Conservation (phyloP, 1,140 invertebrate species). For the Nomia melanderi region DNA sequence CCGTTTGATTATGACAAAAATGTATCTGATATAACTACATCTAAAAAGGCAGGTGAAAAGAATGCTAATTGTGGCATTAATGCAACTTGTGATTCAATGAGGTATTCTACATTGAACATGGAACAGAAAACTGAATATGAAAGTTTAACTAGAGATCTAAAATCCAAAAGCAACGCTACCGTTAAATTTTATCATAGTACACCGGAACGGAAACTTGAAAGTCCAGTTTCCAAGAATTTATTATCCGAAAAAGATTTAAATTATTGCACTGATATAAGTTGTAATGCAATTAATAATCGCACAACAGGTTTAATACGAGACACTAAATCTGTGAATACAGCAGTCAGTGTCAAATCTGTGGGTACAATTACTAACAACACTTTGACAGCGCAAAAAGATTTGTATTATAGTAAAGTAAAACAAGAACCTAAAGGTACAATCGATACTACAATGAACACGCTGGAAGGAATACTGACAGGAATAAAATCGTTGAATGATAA, state of each 20-base stretch:
- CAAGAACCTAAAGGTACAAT: not conserved
- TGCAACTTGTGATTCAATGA: not conserved
- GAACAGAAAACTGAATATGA: no score
- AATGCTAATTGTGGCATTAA: no score
- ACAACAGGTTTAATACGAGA: not conserved
- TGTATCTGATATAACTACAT: no score
- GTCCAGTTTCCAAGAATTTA: not conserved
- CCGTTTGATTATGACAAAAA: not conserved
- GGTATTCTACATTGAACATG: not conserved
- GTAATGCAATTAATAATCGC: not conserved
- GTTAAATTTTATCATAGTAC: not conserved
- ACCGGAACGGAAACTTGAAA: not conserved
- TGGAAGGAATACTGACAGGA: not conserved
- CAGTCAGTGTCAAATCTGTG: not conserved
- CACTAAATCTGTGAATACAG: not conserved
- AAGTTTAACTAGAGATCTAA: not conserved
- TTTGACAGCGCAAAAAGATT: not conserved
- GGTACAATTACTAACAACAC: not conserved
- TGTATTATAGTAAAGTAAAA: not conserved
- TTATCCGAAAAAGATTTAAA: not conserved
- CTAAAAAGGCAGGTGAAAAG: no score
- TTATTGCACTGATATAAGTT: not conserved
- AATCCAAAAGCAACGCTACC: not conserved
- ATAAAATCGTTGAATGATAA: not conserved
- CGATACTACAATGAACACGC: not conserved